A percentile compares a stretch with the other conserved stretches of the same genome.
phyloP scores from a whole-genome alignment of 2,113 vertebrate genomes.

The Sciurus niger region DNA sequence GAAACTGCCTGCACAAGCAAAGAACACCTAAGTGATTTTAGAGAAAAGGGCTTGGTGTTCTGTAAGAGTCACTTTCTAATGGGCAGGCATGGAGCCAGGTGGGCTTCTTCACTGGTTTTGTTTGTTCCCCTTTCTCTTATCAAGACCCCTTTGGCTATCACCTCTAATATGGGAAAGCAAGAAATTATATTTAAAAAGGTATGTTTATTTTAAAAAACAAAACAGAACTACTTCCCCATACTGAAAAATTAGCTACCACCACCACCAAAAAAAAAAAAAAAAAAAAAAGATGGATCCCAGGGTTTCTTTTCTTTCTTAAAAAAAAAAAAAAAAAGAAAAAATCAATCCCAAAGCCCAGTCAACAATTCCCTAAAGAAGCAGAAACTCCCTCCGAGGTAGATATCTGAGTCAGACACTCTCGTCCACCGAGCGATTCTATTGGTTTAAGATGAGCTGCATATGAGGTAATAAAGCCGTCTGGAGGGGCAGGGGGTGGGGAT shows the following conservation, averaged over 20 bases:
- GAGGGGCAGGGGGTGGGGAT: constrained; percentile 73
- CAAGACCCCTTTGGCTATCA: constrained; percentile 73
- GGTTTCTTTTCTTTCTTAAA: constrained; percentile 57
- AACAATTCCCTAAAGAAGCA: constrained; percentile 84
- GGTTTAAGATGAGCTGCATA: constrained; percentile 86
- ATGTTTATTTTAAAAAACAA: constrained; percentile 66
- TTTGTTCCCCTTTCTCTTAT: constrained; percentile 42
- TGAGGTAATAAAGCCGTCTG: constrained; percentile 86
- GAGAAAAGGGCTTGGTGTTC: neutral
- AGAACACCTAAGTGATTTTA: neutral
- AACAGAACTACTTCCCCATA: constrained; percentile 69
- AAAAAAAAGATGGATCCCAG: constrained; percentile 58
- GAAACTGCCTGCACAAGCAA: neutral
- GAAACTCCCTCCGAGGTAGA: constrained; percentile 87
- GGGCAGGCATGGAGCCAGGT: constrained; percentile 28
- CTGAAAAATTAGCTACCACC: constrained; percentile 76
- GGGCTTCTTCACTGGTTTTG: neutral
- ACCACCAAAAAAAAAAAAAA: neutral
- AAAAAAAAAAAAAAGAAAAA: constrained; percentile 46
- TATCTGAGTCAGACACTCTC: constrained; percentile 86
- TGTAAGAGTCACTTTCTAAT: constrained; percentile 4
- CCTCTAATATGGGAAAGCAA: constrained; percentile 73
- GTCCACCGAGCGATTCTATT: constrained; percentile 86
- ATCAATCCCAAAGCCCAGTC: constrained; percentile 76
- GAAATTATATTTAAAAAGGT: constrained; percentile 62